These are phyloP conservation scores for Sogatella furcifera DNA, from an alignment of 1,140 invertebrate genomes.

Conservation along the genomic window DNA sequence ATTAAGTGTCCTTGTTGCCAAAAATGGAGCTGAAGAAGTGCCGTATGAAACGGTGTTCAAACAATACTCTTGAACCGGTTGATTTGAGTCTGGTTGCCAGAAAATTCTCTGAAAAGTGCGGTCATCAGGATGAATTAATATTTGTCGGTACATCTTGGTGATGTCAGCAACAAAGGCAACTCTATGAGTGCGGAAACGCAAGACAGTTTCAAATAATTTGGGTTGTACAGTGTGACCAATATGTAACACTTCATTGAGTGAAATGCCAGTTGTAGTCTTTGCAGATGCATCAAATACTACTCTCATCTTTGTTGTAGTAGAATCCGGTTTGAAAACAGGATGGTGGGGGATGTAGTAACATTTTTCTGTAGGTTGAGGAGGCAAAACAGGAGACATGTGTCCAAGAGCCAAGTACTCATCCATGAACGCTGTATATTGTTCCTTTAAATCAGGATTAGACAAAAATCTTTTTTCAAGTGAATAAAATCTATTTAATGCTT, in stretches of 20 bases:
- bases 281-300: too few species aligned
- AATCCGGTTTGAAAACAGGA: too few species aligned
- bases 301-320: too few species aligned
- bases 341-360: too few species aligned
- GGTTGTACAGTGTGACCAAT: conserved; percentile 30
- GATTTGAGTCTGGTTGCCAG: conserved; percentile 24
- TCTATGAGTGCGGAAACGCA: conserved; percentile 27
- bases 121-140: conserved; percentile 16
- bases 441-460: too few species aligned
- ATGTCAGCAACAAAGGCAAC: conserved; percentile 29
- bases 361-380: too few species aligned
- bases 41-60: conserved; percentile 29
- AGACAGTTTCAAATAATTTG: conserved; percentile 29
- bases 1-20: conserved; percentile 29
- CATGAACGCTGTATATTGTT: too few species aligned
- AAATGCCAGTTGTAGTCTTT: too few species aligned
- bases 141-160: conserved; percentile 22
- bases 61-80: conserved; percentile 24
- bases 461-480: too few species aligned
- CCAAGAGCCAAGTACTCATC: too few species aligned
- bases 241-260: conserved; percentile 22
- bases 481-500: too few species aligned
- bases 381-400: too few species aligned
- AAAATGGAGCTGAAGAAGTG: conserved; percentile 25
- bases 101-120: conserved; percentile 30